A percentile compares a stretch with the other conserved stretches of the same genome.
Evolutionary conservation across 2,113 vertebrate species (phyloP).

Genomic region (Microcebus murinus): DNA sequence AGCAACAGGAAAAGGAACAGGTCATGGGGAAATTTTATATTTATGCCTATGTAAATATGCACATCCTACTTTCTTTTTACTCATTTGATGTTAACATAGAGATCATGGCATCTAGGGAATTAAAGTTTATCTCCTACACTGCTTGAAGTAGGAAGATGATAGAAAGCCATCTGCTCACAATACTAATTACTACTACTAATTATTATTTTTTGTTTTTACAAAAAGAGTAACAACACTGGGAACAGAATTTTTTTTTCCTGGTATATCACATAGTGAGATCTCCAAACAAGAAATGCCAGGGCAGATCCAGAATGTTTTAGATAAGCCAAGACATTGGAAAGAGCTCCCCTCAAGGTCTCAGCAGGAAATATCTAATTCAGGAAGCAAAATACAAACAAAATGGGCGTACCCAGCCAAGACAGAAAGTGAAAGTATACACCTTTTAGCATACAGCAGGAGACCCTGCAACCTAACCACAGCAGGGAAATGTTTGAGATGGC

Average conservation of each 20-base stretch:
- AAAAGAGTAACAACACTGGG: background rate
- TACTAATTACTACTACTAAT: background rate
- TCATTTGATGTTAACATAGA: background rate
- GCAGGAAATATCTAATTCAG: background rate
- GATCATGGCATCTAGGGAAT: background rate
- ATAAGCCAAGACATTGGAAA: background rate
- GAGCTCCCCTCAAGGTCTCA: background rate
- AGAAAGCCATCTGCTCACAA: background rate
- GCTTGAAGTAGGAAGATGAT: background rate
- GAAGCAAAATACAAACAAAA: background rate
- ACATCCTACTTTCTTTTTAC: background rate
- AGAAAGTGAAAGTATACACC: accelerated
- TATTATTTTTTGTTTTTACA: background rate
- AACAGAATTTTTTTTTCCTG: background rate
- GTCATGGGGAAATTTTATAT: background rate
- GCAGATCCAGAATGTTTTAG: background rate
- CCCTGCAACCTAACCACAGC: background rate
- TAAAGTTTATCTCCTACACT: background rate
- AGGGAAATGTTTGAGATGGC: background rate
- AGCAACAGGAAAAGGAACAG: background rate
- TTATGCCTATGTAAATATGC: background rate
- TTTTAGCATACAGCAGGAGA: background rate
- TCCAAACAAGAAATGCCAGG: background rate
- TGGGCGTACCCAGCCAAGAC: background rate
- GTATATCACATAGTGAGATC: background rate